These are phyloP conservation scores for Copsychus sechellarum DNA, from an alignment of 2,113 vertebrate species.

Conservation along the genomic window DNA sequence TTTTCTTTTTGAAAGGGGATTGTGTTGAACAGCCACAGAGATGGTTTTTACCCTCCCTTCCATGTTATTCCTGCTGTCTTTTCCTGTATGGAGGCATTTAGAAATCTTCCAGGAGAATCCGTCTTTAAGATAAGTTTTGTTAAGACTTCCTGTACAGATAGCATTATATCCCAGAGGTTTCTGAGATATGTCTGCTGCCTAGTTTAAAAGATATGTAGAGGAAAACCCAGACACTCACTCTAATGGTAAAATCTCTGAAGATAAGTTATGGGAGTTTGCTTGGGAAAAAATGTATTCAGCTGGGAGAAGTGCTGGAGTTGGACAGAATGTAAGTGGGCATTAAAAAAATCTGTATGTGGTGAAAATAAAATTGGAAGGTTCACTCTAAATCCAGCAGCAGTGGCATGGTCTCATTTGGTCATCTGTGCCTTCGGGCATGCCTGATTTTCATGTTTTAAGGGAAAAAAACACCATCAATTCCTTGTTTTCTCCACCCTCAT, in stretches of 20 bases:
- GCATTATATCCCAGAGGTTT: neutral
- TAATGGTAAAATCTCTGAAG: neutral
- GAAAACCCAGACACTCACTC: neutral
- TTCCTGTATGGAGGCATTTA: neutral
- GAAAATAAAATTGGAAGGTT: neutral
- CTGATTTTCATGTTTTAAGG: neutral
- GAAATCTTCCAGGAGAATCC: neutral
- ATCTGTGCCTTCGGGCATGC: neutral
- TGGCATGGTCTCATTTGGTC: neutral
- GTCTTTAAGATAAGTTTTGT: neutral
- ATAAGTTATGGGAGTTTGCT: neutral
- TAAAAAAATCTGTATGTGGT: neutral
- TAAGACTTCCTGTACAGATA: neutral
- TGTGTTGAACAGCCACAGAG: neutral
- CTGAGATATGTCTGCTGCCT: neutral
- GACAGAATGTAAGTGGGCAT: neutral
- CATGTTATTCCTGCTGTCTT: neutral
- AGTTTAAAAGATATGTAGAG: neutral
- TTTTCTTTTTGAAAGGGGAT: neutral
- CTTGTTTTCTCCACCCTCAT: neutral
- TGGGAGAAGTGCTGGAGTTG: neutral
- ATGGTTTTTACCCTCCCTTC: neutral
- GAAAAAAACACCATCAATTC: neutral
- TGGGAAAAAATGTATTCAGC: neutral
- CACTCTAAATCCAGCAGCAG: neutral